These are phyloP conservation scores for Macaria notata DNA, from an alignment of 2,888 invertebrate species.

Conservation along the genomic window DNA sequence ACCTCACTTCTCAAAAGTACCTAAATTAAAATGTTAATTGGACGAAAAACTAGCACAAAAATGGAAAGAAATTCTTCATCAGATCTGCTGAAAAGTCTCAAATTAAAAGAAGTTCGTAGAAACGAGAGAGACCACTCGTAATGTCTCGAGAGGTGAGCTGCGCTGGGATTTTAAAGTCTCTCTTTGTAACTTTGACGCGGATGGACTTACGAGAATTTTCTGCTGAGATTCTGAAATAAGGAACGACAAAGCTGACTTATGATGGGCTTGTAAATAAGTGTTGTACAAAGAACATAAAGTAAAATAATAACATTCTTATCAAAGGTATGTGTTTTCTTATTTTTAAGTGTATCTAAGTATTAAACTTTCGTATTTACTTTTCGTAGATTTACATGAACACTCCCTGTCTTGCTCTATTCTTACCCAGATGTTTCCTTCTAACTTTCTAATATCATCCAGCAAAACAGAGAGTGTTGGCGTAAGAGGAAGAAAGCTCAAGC, in stretches of 20 bases:
- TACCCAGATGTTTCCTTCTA: too few species aligned
- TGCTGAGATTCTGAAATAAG: not conserved
- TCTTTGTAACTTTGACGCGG: constrained; percentile 1
- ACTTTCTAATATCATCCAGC: too few species aligned
- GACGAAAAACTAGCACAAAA: constrained; percentile 5
- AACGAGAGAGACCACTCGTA: constrained; percentile 9
- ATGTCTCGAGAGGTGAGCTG: constrained; percentile 21
- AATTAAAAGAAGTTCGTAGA: constrained; percentile 24
- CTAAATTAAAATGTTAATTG: constrained; percentile 20
- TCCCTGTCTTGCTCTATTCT: too few species aligned
- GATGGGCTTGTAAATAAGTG: not conserved
- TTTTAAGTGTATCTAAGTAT: too few species aligned
- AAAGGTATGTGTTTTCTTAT: too few species aligned
- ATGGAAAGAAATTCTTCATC: constrained; percentile 18
- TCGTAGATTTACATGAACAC: too few species aligned
- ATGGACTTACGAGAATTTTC: constrained; percentile 1
- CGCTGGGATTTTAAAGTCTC: constrained; percentile 12
- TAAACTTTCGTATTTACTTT: too few species aligned
- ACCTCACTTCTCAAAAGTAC: not conserved
- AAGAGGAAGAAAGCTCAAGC: too few species aligned
- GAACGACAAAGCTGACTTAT: not conserved
- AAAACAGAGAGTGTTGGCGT: too few species aligned
- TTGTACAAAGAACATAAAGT: not conserved
- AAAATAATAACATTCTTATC: too few species aligned
- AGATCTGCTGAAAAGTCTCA: constrained; percentile 16